Evolutionary conservation across 2,888 invertebrate genomes (phyloP), one percentile per base, ranked within the genome.

Genomic region (Synanthedon myopaeformis): DNA sequence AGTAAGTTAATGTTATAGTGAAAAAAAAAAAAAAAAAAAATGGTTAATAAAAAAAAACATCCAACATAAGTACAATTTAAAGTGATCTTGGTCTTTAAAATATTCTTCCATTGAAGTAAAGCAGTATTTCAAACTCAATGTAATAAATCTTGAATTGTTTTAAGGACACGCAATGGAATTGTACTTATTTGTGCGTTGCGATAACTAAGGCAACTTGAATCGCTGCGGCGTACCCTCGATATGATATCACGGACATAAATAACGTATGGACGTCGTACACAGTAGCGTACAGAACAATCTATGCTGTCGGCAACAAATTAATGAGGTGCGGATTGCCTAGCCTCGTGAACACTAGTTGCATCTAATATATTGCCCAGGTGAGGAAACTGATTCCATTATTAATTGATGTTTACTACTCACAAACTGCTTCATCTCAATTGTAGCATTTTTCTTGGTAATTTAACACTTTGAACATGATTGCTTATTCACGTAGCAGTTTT

Each of bases 241-340:
- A 59, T 58, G 41, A 56, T 58, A 65, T 64, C 61, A 56, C 51
- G 53, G 59, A 57, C 56, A 61, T 64, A 64, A 64, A 66, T 62
- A 62, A 66, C 60, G 23, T 54, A 56, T 58, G 54, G 55, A 58
- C 57, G 54, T 56, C 53, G 58, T 58, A 56, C 58, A 60, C 64
- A 59, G 64, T 64, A 63, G 65, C 64, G 55, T 55, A 54, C 56
- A 57, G 56, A 57, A 57, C 61, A 57, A 60, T 63, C 60, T 62
- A 61, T 63, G 57, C 59, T 53, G 54, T 51, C 53, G 52, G 53
- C 55, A 57, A 63, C 64, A 65, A 66, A 65, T 66, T 66, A 63
- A 64, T 61, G 59, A 64, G 58, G 60, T 58, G 58, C 60, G 56
- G 54, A 62, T 61, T 59, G 61, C 61, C 61, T 57, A 56, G 55